These are phyloP conservation scores for Chrysopa pallens DNA, from an alignment of 1,140 invertebrate genomes.

Conservation along the genomic window DNA sequence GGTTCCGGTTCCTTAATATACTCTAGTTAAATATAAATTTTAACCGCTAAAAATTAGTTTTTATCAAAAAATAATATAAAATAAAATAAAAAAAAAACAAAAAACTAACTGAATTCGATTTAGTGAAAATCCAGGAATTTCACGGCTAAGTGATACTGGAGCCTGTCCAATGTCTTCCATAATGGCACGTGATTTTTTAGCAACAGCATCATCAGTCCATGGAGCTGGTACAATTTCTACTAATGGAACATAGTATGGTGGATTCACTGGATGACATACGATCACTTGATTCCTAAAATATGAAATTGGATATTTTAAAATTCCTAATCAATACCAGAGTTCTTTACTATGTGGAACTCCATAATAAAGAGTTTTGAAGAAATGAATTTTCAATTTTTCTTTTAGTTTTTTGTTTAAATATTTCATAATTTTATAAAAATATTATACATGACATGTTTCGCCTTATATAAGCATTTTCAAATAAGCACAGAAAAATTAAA, in stretches of 20 bases:
- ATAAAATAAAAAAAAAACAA: too few relatives aligned
- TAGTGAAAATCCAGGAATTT: slow-evolving; percentile 82
- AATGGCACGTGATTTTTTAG: slow-evolving; percentile 36
- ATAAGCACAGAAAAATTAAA: too few relatives aligned
- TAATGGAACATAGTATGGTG: slow-evolving; percentile 86
- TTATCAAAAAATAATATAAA: too few relatives aligned
- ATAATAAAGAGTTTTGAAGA: too few relatives aligned
- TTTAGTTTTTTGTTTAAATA: too few relatives aligned
- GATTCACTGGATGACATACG: slow-evolving; percentile 89
- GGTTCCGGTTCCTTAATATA: too few relatives aligned
- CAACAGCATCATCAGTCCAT: slow-evolving; percentile 60
- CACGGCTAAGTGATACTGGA: slow-evolving; percentile 67
- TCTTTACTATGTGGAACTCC: not conserved
- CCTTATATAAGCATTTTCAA: too few relatives aligned
- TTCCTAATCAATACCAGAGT: too few relatives aligned
- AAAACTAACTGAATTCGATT: slow-evolving; percentile 79
- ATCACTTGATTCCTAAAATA: slow-evolving; percentile 16
- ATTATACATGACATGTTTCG: too few relatives aligned
- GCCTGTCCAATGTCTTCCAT: slow-evolving; percentile 82
- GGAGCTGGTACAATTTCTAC: slow-evolving; percentile 89
- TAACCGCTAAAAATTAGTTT: not conserved
- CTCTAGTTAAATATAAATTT: not conserved
- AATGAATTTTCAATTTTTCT: too few relatives aligned
- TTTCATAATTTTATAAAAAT: too few relatives aligned
- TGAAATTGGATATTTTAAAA: not conserved